These are phyloP conservation scores for Phaenicophaeus curvirostris DNA, from an alignment of 2,797 vertebrate species.

Conservation along the genomic window DNA sequence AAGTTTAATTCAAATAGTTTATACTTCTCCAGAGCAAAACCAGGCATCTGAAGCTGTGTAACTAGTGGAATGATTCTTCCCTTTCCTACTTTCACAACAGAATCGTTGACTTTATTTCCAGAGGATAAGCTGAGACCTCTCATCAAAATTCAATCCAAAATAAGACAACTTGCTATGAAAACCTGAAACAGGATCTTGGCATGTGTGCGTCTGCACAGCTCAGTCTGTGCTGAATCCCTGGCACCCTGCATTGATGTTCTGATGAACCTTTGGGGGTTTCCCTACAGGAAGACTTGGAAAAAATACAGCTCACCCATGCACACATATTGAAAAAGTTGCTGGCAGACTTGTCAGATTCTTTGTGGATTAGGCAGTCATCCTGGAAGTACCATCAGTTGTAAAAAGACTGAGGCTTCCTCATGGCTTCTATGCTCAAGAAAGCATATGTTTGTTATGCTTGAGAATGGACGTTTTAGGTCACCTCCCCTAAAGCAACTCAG, in stretches of 20 bases:
- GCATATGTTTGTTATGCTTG: neutral
- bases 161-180: neutral
- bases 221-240: neutral
- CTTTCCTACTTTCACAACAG: neutral
- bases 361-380: neutral
- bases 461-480: neutral
- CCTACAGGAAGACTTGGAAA: neutral
- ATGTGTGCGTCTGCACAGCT: neutral
- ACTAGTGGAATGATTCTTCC: neutral
- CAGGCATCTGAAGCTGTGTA: neutral
- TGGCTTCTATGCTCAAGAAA: neutral
- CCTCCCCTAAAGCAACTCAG: neutral
- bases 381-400: neutral
- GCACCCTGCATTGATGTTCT: neutral
- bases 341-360: neutral
- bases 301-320: neutral
- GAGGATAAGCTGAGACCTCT: neutral
- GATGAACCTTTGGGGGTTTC: neutral
- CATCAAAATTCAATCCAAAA: neutral
- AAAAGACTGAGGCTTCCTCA: neutral
- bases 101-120: neutral
- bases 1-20: neutral
- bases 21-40: neutral
- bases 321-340: neutral
- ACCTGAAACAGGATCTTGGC: neutral